Evolutionary conservation across 1,140 invertebrate species (phyloP), one percentile per base, ranked within the genome.

Genomic region (Ephestia elutella): DNA sequence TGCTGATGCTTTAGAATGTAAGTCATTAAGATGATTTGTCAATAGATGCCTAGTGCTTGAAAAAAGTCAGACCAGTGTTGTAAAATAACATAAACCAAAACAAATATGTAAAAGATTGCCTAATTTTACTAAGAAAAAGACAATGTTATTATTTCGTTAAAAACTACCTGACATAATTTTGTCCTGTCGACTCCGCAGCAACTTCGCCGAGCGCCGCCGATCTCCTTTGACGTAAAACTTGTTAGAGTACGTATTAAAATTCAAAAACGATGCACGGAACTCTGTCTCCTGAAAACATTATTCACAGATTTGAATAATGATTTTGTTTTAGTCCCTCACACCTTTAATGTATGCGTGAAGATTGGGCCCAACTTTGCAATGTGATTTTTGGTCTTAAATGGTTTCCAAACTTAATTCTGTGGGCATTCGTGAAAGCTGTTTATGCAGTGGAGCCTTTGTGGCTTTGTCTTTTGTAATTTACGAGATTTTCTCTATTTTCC

Each of bases 271-370:
- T 75, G 73, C 75, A 75, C 71, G 70, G 65, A 87, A 82, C 82
- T 83, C 78, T 66, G 80, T 75, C 78, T 72, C 76, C 81, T 80
- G 82, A 84, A 85, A 84, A 82, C 85, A 85, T 86, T 86, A 86
- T 86, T 79, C 82, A 79, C 60, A 58, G 82, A 87, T 87, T 85
- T 86, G 85, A 86, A 87, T 87, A 87, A 87, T 85, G 82, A 87
- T 83, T 86, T 80, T 83, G 82, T 86, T 86, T 83, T 72, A 84
- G 80, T 74, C 75, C 65, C 71, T 70, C 71, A 72, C 75, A 80
- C 80, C 77, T 71, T 73, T 84, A 86, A 86, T 86, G 68, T 87
- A 87, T 87, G 80, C 82, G 82, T 68, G 68, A 78, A 84, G 81
- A 80, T 77, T 73, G 62, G 60, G 67, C 50, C 62, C 65, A 81